Base-by-base conservation (phyloP, 2,888 invertebrate genomes). In the Microctonus aethiopoides region DNA sequence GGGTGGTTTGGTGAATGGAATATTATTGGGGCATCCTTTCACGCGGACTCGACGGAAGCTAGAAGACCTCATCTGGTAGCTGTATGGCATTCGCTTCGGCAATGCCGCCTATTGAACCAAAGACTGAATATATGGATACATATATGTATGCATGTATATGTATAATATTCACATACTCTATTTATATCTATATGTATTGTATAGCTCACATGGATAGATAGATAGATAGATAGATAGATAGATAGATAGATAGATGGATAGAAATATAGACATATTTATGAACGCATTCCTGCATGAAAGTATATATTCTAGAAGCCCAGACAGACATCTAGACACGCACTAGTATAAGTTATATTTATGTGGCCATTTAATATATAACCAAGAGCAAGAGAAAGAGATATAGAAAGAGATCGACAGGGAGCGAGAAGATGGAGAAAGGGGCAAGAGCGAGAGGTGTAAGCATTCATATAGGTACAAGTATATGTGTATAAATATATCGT, bases 21-120 rank as follows among this genome's bases (percentile, higher is more conserved):
- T 86, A 86, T 86, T 86, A 86, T 86, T 86, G 86, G 86, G 85
- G 84, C 85, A 86, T 86, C 86, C 85, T 86, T 86, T 86, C 85
- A 86, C 85, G 84, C 85, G 86, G 85, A 85, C 84, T 85, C 85
- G 81, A 81, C 85, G 84, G 85, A 86, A 85, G 84, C 85, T 83
- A 79, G 84, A 84, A 86, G 86, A 86, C 86, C 86, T 86, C 85
- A 86, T 86, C 85, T 85, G 83, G 83, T 79, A 79, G 77, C 80
- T 84, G 79, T 84, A 82, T 82, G 83, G 79, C 80, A 81, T 81
- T 84, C 82, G 83, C 80, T 79, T 78, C 77, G 79, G 83, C 84
- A 83, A 83, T 84, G 82, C 82, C 79, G 82, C 80, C 84, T 85
- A 86, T 86, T 85, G 84, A 86, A 85, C 81, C 81, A 61, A 80